Base-by-base conservation (phyloP, 2,888 invertebrate species). In the Salpingus planirostris region DNA sequence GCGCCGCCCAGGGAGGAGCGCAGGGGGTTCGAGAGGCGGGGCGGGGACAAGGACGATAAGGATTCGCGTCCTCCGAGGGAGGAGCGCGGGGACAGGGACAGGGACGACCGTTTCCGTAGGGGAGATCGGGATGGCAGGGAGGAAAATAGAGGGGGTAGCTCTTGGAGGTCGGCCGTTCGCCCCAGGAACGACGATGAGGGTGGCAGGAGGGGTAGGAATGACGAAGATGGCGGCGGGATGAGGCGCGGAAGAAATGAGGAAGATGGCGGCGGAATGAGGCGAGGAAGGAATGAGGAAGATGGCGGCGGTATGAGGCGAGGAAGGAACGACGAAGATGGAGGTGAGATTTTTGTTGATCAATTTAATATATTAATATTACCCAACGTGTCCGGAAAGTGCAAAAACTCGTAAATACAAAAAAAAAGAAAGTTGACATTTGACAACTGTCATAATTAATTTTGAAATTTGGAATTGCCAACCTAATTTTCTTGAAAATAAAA, bases 71-170 rank as follows among this genome's bases (percentile, higher is more conserved):
- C 5, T 18, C 8, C 24, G 8, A 22, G 24, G 3, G 34, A 40
- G 6, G 42, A 42, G 11, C 25, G 35, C 4, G 13, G 34, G 13
- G 40, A 37, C 21, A 40, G 34, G 2, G 36, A 31, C 14, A 25
- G 39, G 13, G 31, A 31, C 5, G 35, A 33, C 6, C 22, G 30
- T 8, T 39, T 29, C 24, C 18, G 36, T 29, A 24, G 32, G 30
- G 13, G 25, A 2, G 36, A 34, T 29, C 29, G 29, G 23, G 34
- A 31, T 24, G 38, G 38, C 21, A 41, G 34, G 21, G 32, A 39
- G 26, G 40, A 38, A 11, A 46, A 45, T 13, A 34, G 38, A 10
- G 49, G 41, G 3, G 43, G 37, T n/a, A 40, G 48, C 30, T 44
- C 45, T 23, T 44, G 46, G 47, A 34, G 50, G 12, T n/a, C n/a